Evolutionary conservation across 2,113 vertebrate species (phyloP).

Genomic region (Oryzias curvinotus): DNA sequence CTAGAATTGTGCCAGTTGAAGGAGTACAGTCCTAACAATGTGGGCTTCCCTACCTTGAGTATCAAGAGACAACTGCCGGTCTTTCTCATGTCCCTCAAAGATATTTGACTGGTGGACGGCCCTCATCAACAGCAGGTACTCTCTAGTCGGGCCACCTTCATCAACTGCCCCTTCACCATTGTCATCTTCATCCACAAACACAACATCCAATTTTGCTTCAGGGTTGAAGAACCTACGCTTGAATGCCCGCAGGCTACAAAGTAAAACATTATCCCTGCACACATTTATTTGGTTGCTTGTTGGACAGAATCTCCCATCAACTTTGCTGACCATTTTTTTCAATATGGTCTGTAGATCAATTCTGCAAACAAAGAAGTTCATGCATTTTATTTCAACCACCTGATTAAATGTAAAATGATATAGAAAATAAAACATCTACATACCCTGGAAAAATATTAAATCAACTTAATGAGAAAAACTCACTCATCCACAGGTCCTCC

Average conservation of each 20-base stretch:
- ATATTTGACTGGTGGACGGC: too few species aligned
- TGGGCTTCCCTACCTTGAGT: too few species aligned
- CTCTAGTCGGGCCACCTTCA: slow-evolving; percentile 4
- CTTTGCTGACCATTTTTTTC: slow-evolving; percentile 2
- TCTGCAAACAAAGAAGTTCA: slow-evolving; percentile 2
- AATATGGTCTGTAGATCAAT: slow-evolving; percentile 4
- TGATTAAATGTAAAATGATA: too few species aligned
- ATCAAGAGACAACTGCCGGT: not conserved
- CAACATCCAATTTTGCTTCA: slow-evolving; percentile 7
- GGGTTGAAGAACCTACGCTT: not conserved
- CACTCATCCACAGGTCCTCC: not conserved
- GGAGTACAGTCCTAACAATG: too few species aligned
- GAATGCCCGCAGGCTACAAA: slow-evolving; percentile 4
- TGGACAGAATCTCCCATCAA: slow-evolving; percentile 7
- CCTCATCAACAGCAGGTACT: not conserved
- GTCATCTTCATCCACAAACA: slow-evolving; percentile 17
- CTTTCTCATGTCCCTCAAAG: not conserved
- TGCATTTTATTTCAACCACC: slow-evolving; percentile 3
- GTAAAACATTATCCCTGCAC: not conserved
- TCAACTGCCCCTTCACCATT: slow-evolving; percentile 21
- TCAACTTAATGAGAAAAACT: too few species aligned
- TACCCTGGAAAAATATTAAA: too few species aligned
- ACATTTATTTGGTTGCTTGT: slow-evolving; percentile 20
- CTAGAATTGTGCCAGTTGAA: too few species aligned
- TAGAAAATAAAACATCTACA: too few species aligned